A percentile compares a stretch with the other conserved stretches of the same genome.
Conservation (phyloP, 2,888 invertebrate species). For the Tetragnatha montana region DNA sequence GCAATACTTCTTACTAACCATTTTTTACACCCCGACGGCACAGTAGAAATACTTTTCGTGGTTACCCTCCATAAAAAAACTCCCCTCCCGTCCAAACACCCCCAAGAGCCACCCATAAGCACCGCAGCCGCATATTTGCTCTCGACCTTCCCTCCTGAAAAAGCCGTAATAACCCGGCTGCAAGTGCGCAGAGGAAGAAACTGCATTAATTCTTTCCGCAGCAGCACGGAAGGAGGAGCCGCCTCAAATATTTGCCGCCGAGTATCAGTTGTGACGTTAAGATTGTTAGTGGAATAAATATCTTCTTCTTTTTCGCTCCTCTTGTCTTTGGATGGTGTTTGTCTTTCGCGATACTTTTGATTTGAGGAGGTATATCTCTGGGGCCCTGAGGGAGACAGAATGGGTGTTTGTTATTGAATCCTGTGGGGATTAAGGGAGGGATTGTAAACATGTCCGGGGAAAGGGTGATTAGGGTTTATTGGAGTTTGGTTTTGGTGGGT, state of each 20-base stretch:
- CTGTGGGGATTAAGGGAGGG: too few species aligned
- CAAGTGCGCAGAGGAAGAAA: conserved; percentile 9
- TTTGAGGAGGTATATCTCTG: neutral
- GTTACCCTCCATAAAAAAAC: too few species aligned
- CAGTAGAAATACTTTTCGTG: too few species aligned
- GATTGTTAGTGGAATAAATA: conserved; percentile 48
- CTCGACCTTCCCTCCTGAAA: neutral
- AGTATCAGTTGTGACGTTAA: conserved; percentile 24
- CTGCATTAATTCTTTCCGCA: conserved; percentile 29
- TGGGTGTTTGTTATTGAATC: neutral
- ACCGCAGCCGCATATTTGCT: conserved; percentile 6
- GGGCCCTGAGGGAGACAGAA: neutral
- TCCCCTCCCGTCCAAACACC: too few species aligned
- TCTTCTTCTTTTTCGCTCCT: neutral
- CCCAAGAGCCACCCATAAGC: too few species aligned
- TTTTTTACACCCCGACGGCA: too few species aligned
- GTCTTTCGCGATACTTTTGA: conserved; percentile 47
- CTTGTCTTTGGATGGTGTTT: conserved; percentile 12
- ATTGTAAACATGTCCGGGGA: too few species aligned
- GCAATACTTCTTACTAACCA: too few species aligned
- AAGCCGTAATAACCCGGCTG: neutral
- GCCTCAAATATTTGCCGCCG: conserved; percentile 38
- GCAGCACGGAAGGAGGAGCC: conserved; percentile 10
- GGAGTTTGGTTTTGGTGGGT: too few species aligned
- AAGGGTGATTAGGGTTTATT: too few species aligned